These are phyloP conservation scores for Lucilia cuprina DNA, from an alignment of 1,140 invertebrate species.

Conservation along the genomic window DNA sequence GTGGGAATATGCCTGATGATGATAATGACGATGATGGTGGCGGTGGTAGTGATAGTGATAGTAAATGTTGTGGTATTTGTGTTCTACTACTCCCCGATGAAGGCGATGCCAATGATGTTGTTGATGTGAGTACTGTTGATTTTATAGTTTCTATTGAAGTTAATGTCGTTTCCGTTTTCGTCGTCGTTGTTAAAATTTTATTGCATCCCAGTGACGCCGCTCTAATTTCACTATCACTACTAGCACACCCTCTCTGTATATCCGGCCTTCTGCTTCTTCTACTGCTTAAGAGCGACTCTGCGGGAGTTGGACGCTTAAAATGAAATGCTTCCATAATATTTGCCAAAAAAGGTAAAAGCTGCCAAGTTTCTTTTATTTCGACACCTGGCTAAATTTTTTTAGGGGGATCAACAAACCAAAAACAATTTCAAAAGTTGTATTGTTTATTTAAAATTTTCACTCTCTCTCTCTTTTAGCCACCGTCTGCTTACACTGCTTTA, in stretches of 20 bases:
- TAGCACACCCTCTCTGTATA: background rate
- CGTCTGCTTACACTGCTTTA: background rate
- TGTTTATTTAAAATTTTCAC: background rate
- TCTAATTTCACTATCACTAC: background rate
- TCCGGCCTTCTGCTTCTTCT: background rate
- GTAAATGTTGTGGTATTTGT: background rate
- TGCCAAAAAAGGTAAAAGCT: background rate
- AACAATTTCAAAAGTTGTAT: too few species aligned
- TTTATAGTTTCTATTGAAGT: slow-evolving; percentile 35
- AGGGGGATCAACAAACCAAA: too few species aligned
- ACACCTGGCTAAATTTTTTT: background rate
- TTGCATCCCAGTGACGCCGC: background rate
- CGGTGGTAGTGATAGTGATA: background rate
- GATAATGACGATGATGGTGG: background rate
- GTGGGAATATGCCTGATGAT: background rate
- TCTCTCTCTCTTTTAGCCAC: background rate
- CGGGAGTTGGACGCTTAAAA: slow-evolving; percentile 18
- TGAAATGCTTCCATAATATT: slow-evolving; percentile 34
- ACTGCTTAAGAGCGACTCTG: background rate
- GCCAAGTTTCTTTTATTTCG: slow-evolving; percentile 8
- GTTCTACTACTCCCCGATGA: background rate
- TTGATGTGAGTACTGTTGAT: background rate
- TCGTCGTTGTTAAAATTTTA: background rate
- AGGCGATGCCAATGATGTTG: too few species aligned
- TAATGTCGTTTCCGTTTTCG: slow-evolving; percentile 34